These are phyloP conservation scores for Zaprionus camerounensis DNA, from an alignment of 1,140 invertebrate species.

Conservation along the genomic window DNA sequence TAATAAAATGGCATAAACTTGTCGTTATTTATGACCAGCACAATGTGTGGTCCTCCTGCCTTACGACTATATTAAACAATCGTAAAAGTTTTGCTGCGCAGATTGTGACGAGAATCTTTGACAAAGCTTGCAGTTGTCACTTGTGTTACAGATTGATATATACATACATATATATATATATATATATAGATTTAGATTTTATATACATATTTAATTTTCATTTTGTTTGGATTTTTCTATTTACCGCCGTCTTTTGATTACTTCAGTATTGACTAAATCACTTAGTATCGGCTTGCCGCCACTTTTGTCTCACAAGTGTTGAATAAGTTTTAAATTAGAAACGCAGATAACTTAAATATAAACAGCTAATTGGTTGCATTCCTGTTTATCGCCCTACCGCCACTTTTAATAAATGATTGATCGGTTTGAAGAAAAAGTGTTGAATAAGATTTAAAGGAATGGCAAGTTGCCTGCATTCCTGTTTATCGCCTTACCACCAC, in stretches of 20 bases:
- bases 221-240: neutral
- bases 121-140: neutral
- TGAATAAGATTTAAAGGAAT: too few species aligned
- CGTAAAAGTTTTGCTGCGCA: slow-evolving; percentile 15
- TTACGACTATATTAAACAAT: slow-evolving; percentile 43
- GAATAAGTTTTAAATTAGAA: neutral
- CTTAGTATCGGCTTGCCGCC: neutral
- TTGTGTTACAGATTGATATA: neutral
- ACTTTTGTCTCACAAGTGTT: neutral
- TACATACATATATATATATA: too few species aligned
- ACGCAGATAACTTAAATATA: too few species aligned
- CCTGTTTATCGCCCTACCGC: too few species aligned
- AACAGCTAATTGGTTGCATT: too few species aligned
- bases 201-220: neutral
- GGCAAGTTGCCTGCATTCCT: too few species aligned
- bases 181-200: too few species aligned
- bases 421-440: too few species aligned
- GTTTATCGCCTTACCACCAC: too few species aligned
- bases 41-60: slow-evolving; percentile 19
- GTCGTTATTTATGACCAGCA: slow-evolving; percentile 42
- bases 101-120: slow-evolving; percentile 15
- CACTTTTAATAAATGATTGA: too few species aligned
- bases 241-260: neutral
- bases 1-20: slow-evolving; percentile 51
- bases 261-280: neutral